phyloP scores from a whole-genome alignment of 2,888 invertebrate species.

The Drosophila tripunctata region DNA sequence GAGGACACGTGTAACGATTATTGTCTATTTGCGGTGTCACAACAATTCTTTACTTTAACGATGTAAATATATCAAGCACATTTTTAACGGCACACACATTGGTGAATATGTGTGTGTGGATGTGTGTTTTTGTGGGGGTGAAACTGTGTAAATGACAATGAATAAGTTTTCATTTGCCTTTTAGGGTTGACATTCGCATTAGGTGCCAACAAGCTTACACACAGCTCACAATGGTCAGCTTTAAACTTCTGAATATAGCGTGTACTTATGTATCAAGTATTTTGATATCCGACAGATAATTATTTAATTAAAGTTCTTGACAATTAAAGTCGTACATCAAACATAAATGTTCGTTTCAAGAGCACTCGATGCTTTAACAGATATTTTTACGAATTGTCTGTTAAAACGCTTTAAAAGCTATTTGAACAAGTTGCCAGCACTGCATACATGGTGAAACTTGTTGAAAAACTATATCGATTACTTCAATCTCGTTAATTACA shows the following conservation, averaged over 20 bases:
- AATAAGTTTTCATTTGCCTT: neutral
- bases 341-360: too few species aligned
- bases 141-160: neutral
- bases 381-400: too few species aligned
- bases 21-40: conserved; percentile 15
- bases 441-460: too few species aligned
- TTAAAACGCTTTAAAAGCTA: too few species aligned
- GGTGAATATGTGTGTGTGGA: neutral
- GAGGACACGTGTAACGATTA: conserved; percentile 26
- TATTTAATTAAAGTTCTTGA: too few species aligned
- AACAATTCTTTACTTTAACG: conserved; percentile 20
- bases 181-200: neutral
- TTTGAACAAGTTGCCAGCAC: conserved; percentile 3
- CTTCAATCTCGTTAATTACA: too few species aligned
- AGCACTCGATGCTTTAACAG: too few species aligned
- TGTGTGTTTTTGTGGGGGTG: neutral
- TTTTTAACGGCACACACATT: neutral
- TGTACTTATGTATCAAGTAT: too few species aligned
- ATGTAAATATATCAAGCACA: conserved; percentile 19
- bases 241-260: neutral
- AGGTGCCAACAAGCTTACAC: neutral
- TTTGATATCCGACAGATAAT: too few species aligned
- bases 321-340: too few species aligned
- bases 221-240: too few species aligned
- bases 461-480: too few species aligned